Base-by-base conservation (phyloP, 1,140 invertebrate species). In the Trachymyrmex septentrionalis region DNA sequence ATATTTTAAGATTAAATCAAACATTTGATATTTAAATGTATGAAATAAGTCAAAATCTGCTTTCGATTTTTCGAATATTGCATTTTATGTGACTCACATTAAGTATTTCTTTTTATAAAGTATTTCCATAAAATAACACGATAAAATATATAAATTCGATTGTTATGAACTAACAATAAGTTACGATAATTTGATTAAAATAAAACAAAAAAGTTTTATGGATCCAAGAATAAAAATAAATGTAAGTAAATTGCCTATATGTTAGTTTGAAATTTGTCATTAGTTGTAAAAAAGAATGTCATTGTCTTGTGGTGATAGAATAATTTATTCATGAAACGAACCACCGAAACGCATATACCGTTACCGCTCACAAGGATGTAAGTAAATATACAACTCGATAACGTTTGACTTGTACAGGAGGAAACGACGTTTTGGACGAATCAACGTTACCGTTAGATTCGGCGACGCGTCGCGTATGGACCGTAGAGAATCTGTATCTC, bases 261-360 rank as follows among this genome's bases (percentile, higher is more conserved):
- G 19, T 24, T 48, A 48, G 3, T n/a, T 48, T 48, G 5, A 67
- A 5, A 48, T n/a, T 63, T 44, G 24, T 30, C 21, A 59, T 27
- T 6, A 6, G 1, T 10, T 24, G 3, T 55, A 27, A 48, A 12
- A 44, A 72, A 48, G 38, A 85, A 89, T 89, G 59, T 34, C 57
- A 48, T 7, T 44, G n/a, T 12, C 34, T 75, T 19, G 24, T 64
- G 30, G 12, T 34, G 88, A 92, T 92, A 44, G 86, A 91, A 92
- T 93, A 94, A 93, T 94, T 92, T 94, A 94, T 94, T 94, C 93
- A 78, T 90, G 89, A 91, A 90, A 88, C 88, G 89, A 93, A 92
- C 44, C 89, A 89, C 92, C 94, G 88, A 94, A 94, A 94, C 87
- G 85, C 64, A 14, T 91, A 86, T 94, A 93, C 94, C 94, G 94